Base-by-base conservation (phyloP, 2,888 invertebrate genomes). In the Phaonia tiefii region DNA sequence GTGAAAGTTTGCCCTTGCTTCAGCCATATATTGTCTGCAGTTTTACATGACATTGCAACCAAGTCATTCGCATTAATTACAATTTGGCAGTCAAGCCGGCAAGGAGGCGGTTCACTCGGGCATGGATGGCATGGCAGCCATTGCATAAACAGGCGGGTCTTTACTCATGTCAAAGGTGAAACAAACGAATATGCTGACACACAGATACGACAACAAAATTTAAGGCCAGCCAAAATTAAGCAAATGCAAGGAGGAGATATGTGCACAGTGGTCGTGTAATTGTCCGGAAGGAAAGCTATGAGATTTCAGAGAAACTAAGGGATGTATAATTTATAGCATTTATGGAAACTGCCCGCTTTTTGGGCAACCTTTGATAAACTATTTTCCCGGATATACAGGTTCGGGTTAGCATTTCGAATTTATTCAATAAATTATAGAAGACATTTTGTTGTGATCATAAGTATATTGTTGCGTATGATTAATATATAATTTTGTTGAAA, bases 31-130 rank as follows among this genome's bases (percentile, higher is more conserved):
- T 78, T 78, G 81, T 81, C 78, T 81, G 78, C 49, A 75, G 71
- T 81, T 81, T 81, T 78, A 81, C 81, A 81, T 81, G 81, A 81
- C 81, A 78, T 81, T 81, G 78, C 81, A 75, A 78, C 75, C 81
- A 78, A 81, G 81, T 78, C 81, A 83, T 83, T 84, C 83, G 85
- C 86, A 87, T 86, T 87, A 86, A 86, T 87, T 88, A 86, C 86
- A 85, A 84, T 84, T 85, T 85, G 86, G 85, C 85, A 84, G 83
- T 67, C 78, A 75, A 70, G 85, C 85, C 84, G 83, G 71, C 78
- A 75, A 70, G 71, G 66, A 56, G 56, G 54, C 63, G 42, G 11
- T 42, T 63, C 70, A 67, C 25, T 56, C 69, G 20, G 54, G 22
- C 37, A 42, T 17, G 42, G 49, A 25, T 51, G 67, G 56, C 44